Conservation (phyloP, 2,797 vertebrate genomes). For the Semaprochilodus insignis region DNA sequence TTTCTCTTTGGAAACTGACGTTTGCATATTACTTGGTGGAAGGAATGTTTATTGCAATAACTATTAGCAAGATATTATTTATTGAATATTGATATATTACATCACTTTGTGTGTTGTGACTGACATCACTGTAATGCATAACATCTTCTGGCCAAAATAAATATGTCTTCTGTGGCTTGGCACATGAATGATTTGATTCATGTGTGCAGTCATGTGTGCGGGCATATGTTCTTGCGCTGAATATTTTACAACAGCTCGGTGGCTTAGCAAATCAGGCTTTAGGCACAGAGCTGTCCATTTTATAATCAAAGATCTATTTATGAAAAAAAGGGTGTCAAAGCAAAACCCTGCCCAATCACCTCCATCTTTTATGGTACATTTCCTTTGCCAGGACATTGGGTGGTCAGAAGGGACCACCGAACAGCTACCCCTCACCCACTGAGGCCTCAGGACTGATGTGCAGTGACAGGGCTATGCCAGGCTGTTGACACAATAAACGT, state of each 20-base stretch:
- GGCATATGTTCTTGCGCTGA: background rate
- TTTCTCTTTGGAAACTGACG: too few species aligned
- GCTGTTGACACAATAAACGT: constrained; percentile 81
- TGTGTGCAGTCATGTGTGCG: background rate
- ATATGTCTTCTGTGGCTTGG: background rate
- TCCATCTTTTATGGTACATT: background rate
- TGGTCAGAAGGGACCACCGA: constrained; percentile 33
- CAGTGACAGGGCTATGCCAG: constrained; percentile 79
- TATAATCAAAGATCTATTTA: background rate
- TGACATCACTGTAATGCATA: background rate
- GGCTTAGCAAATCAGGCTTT: background rate
- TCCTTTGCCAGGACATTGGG: constrained; percentile 28
- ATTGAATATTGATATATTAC: too few species aligned
- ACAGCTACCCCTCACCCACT: constrained; percentile 42
- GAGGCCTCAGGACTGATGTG: constrained; percentile 80
- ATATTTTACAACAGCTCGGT: background rate
- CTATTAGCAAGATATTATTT: too few species aligned
- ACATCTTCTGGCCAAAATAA: background rate
- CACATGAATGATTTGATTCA: background rate
- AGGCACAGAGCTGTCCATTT: background rate
- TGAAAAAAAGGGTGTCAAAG: background rate
- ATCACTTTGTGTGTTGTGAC: too few species aligned
- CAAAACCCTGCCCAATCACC: background rate
- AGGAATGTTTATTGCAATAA: too few species aligned
- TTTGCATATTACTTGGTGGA: too few species aligned